Conservation (phyloP, 2,113 vertebrate species). For the Pseudorectes ferrugineus region DNA sequence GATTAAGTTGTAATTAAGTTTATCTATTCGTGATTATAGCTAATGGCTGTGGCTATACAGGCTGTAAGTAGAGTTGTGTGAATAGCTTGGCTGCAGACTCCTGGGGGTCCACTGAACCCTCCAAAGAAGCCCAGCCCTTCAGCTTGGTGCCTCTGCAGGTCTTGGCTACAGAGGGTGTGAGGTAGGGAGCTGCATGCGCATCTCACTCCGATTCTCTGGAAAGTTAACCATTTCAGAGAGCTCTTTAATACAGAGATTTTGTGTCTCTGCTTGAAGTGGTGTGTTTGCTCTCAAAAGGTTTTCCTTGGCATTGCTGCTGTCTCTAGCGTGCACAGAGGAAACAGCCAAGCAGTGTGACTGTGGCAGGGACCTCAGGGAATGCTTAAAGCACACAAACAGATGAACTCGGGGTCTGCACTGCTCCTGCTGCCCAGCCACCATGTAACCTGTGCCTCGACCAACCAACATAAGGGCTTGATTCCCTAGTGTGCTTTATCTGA, state of each 20-base stretch:
- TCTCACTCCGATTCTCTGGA: neutral
- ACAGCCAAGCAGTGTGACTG: neutral
- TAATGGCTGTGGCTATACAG: neutral
- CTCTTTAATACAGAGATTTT: neutral
- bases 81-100: neutral
- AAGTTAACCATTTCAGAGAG: neutral
- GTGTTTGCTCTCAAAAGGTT: neutral
- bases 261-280: rapidly evolving
- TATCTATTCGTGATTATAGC: neutral
- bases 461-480: neutral
- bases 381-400: neutral
- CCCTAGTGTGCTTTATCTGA: neutral
- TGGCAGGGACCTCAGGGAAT: neutral
- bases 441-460: neutral
- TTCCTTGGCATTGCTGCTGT: neutral
- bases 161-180: neutral
- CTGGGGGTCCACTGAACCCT: neutral
- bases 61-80: neutral
- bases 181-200: neutral
- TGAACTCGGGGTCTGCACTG: neutral
- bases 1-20: neutral
- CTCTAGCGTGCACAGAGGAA: neutral
- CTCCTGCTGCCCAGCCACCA: neutral
- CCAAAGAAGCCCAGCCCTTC: neutral
- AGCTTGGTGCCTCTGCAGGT: neutral